These are phyloP conservation scores for Centrocercus urophasianus DNA, from an alignment of 2,113 vertebrate genomes.

Conservation along the genomic window DNA sequence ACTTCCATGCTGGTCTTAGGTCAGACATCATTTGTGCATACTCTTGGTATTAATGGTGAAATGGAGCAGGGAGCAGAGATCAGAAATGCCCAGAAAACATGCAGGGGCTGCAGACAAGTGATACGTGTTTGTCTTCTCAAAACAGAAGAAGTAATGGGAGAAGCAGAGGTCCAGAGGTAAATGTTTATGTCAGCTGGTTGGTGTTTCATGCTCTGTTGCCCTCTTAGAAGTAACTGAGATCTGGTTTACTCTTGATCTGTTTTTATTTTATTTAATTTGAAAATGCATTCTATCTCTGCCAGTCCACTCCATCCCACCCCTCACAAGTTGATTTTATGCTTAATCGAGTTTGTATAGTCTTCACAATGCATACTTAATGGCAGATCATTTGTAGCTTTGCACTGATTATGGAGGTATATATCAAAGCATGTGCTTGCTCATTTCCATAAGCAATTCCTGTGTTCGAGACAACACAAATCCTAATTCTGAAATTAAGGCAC, in stretches of 20 bases:
- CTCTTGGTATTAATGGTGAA: background rate
- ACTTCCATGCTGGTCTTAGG: background rate
- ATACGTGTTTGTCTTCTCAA: background rate
- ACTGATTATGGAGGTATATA: background rate
- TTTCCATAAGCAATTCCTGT: slow-evolving; percentile 29
- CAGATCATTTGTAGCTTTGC: background rate
- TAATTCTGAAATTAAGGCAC: background rate
- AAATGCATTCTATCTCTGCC: background rate
- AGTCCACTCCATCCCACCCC: background rate
- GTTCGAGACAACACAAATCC: background rate
- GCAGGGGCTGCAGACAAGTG: background rate
- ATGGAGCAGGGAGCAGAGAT: background rate
- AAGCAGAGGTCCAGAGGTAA: background rate
- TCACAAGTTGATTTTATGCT: background rate
- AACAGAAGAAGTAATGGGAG: background rate
- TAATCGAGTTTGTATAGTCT: background rate
- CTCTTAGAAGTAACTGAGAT: background rate
- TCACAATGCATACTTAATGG: background rate
- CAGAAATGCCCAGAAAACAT: background rate
- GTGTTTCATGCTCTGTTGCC: background rate
- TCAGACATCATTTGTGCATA: background rate
- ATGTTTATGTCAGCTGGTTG: background rate
- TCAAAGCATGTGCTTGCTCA: background rate
- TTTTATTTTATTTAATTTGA: background rate
- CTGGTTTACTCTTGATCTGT: background rate